Conservation (phyloP, 2,888 invertebrate species). For the Drymonia ruficornis region DNA sequence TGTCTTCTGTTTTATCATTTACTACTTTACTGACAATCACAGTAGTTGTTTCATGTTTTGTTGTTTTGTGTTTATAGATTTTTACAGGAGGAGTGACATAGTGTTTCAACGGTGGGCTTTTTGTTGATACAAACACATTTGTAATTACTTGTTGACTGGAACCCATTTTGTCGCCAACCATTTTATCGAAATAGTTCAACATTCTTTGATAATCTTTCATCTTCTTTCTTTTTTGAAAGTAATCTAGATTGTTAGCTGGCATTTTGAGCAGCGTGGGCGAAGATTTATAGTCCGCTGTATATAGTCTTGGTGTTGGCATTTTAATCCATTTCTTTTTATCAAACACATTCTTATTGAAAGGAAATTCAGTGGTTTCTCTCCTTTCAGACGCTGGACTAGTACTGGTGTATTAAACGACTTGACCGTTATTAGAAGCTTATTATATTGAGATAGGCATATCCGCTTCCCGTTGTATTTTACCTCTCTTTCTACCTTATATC, state of each 20-base stretch:
- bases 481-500: too few relatives aligned
- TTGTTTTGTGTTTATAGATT: conserved; percentile 10
- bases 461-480: too few relatives aligned
- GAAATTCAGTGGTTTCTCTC: conserved; percentile 45
- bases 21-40: neutral
- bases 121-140: conserved; percentile 37
- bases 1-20: conserved; percentile 1
- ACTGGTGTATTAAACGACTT: too few relatives aligned
- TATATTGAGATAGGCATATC: too few relatives aligned
- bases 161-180: conserved; percentile 57
- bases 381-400: conserved; percentile 41
- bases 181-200: conserved; percentile 68
- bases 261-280: conserved; percentile 56
- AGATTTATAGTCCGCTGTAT: conserved; percentile 60
- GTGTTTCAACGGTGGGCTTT: conserved; percentile 8
- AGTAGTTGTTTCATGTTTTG: conserved; percentile 6
- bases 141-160: conserved; percentile 7
- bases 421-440: too few relatives aligned
- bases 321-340: conserved; percentile 53
- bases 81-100: conserved; percentile 12
- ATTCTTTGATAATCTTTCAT: conserved; percentile 66
- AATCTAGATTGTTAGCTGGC: conserved; percentile 63
- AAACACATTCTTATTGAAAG: conserved; percentile 53
- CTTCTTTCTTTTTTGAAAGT: conserved; percentile 65
- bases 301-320: conserved; percentile 50